Conservation (phyloP, 2,113 vertebrate genomes). For the Zosterops japonicus region DNA sequence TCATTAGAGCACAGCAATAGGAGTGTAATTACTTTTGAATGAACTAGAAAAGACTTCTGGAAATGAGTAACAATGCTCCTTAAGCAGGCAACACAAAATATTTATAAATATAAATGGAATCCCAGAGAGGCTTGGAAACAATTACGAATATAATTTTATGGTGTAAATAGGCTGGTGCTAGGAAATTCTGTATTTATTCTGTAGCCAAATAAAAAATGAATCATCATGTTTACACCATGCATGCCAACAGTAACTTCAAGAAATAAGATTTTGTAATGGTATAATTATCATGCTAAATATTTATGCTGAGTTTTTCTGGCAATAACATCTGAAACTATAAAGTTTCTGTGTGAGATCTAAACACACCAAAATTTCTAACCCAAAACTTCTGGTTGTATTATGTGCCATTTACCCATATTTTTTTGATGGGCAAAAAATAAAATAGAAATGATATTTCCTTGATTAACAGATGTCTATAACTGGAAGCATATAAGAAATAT, state of each 20-base stretch:
- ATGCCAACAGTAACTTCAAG: background rate
- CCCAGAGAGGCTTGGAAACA: background rate
- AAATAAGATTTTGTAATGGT: background rate
- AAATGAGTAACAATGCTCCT: background rate
- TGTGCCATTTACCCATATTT: background rate
- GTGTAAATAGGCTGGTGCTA: background rate
- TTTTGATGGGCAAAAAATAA: background rate
- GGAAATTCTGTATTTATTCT: background rate
- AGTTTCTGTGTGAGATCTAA: background rate
- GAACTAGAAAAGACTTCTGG: background rate
- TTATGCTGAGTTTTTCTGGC: background rate
- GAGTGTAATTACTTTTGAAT: background rate
- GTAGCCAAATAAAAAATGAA: background rate
- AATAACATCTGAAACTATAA: background rate
- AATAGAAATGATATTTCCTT: background rate
- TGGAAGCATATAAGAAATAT: background rate
- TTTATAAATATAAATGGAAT: background rate
- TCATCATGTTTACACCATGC: background rate
- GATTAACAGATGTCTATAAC: background rate
- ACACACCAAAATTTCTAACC: background rate
- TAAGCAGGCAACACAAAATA: background rate
- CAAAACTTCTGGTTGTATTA: background rate
- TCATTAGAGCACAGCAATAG: background rate
- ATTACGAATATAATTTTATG: background rate
- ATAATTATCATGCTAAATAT: background rate